Evolutionary conservation across 2,888 invertebrate species (phyloP), one percentile per base, ranked within the genome.

Genomic region (Temnothorax rugatulus): DNA sequence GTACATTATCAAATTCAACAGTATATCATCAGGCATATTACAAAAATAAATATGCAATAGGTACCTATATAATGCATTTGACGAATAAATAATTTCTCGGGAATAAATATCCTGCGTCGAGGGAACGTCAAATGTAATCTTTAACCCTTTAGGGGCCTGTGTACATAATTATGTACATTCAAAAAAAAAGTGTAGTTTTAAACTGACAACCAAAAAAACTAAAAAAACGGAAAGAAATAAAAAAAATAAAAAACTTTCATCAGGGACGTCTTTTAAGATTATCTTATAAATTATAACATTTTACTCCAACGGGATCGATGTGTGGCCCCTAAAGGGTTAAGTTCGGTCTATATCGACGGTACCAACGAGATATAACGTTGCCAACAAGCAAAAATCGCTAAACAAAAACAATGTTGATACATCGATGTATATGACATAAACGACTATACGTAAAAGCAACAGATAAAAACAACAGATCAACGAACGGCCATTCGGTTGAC

Each of bases 1-100:
- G 21, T 61, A 61, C 44, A 61, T 29, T 29, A n/a, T n/a, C 18
- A 74, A 59, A 25, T 44, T 15, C 8, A n/a, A 59, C 13, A 44
- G 21, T n/a, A 52, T 69, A 13, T 13, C 8, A 4, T 0, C n/a
- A 15, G 13, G 7, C 1, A 41, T 41, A n/a, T n/a, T 63, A 15
- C 5, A 41, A 59, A 73, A 59, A 73, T 73, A 73, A 41, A 38
- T 73, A 25, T 74, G 21, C 13, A 63, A 47, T 29, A 29, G 4
- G 4, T 29, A 29, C 29, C 25, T 73, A 25, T 74, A 59, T 8
- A 63, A 47, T 44, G 29, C 29, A 63, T 34, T 5, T 44, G 29
- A 29, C 13, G 8, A 74, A 29, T 29, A 29, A 61, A 59, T 18
- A 57, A 57, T 74, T 59, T 44, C 4, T 57, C 11, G 0, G n/a